Base-by-base conservation (phyloP, 2,113 vertebrate species). In the Microtus oregoni region DNA sequence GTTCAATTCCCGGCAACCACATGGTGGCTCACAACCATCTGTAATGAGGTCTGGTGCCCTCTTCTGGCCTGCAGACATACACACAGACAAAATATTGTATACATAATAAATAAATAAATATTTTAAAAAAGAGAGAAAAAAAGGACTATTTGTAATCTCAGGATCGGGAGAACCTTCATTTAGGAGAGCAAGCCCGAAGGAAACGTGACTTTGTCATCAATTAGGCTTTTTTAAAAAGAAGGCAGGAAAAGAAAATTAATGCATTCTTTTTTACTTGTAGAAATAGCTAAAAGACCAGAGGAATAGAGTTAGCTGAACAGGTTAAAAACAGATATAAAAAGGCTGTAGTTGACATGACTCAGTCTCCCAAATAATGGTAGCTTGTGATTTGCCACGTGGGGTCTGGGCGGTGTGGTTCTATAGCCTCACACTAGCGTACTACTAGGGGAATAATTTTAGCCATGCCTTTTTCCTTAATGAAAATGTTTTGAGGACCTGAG, bases 401-500 rank as follows among this genome's bases (percentile, higher is more conserved):
- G 20, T 72, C 89, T 41, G 38, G 89, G 78, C 52, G 70, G 44
- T 75, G 83, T 92, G 58, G 20, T 90, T 96, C 91, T 30, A 96
- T 41, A 52, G 50, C n/a, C 24, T 87, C 75, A 83, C 30, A 35
- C 10, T 44, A 52, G 13, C 30, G 38, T 28, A 28, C 6, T n/a
- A 55, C 41, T 65, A 47, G 75, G 28, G 78, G 73, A 75, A n/a
- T 47, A 52, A 58, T 76, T 96, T 76, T 67, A 22, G 22, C 58
- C 17, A 12, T 86, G 24, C n/a, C 70, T 70, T 52, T 82, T 93
- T 90, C 41, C 58, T 15, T 35, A 93, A 77, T 58, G 50, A 77
- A n/a, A 58, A 89, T 96, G 38, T 90, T 89, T 83, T 96, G 47
- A 95, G 83, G 73, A 75, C 50, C 95, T 47, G 63, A 93, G 55